Base-by-base conservation (phyloP, 2,888 invertebrate genomes). In the Drosophila aldrichi region DNA sequence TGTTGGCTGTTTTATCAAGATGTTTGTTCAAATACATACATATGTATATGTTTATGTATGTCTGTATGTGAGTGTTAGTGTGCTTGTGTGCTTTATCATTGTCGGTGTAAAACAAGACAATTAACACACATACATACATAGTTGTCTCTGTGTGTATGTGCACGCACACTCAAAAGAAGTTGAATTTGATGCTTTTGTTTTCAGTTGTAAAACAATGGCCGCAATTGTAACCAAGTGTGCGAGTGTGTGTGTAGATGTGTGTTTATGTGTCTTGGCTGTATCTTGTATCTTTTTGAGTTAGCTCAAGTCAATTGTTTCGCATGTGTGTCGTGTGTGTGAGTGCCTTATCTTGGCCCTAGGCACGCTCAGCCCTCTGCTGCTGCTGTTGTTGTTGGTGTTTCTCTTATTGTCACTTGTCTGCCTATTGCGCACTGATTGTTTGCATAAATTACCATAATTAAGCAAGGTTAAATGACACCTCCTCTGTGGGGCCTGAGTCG, bases 401-500 rank as follows among this genome's bases (percentile, higher is more conserved):
- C 46, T 66, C 66, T 68, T 60, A 70, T 74, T 84, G 89, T 49
- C 88, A 79, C 88, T 89, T 89, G 82, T 88, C 85, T 77, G 89
- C 82, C 82, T 81, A 83, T 83, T 83, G 82, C 80, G 70, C 71
- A 73, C 88, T 79, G 89, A 84, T 84, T 84, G 89, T 89, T 89
- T 79, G 88, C 82, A 84, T 84, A 84, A 89, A 89, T 84, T 84
- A 88, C 72, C 88, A 89, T 89, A 84, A 89, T 84, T 84, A 88
- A 84, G 77, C 89, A 73, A 71, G 71, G 77, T 77, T 74, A 65
- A 76, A 44, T 67, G 61, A 44, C 43, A 52, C 48, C 25, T 40
- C 25, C n/a, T 38, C 18, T 43, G 20, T 32, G n/a, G 20, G 36
- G 32, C 16, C 43, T 14, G 32, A 20, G 44, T 40, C 32, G 43